phyloP scores from a whole-genome alignment of 2,888 invertebrate species.

The Aromia moschata region DNA sequence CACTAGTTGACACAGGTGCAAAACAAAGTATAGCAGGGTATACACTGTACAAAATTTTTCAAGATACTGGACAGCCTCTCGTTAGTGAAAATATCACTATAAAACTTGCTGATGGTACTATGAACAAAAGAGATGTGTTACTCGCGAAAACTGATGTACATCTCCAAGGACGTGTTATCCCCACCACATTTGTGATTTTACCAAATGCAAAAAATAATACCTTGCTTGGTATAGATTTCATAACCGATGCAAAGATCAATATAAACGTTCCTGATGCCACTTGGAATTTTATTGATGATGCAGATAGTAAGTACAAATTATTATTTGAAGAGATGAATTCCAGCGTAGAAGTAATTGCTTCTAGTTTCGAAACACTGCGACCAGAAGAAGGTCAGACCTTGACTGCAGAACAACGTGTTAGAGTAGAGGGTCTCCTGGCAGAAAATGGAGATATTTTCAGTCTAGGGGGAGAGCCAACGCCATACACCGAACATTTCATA shows the following conservation, averaged over 20 bases:
- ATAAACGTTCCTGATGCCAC: slow-evolving; percentile 5
- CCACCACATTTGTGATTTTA: slow-evolving; percentile 24
- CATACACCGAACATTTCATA: slow-evolving; percentile 45
- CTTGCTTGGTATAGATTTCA: slow-evolving; percentile 28
- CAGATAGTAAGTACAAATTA: slow-evolving; percentile 1
- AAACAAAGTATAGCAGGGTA: slow-evolving; percentile 30
- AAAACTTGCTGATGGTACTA: slow-evolving; percentile 21
- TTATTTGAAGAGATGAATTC: background rate
- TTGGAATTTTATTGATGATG: slow-evolving; percentile 18
- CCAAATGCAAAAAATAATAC: slow-evolving; percentile 19
- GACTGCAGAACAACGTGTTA: background rate
- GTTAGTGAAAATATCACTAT: background rate
- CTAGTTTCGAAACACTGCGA: slow-evolving; percentile 8
- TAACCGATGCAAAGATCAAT: slow-evolving; percentile 19
- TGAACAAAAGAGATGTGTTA: slow-evolving; percentile 21
- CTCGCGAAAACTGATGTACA: slow-evolving; percentile 14
- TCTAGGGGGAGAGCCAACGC: slow-evolving; percentile 28
- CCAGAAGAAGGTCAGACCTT: slow-evolving; percentile 12
- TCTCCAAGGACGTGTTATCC: slow-evolving; percentile 10
- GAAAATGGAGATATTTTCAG: slow-evolving; percentile 14
- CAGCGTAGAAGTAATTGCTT: background rate
- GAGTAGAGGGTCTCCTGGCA: slow-evolving; percentile 4
- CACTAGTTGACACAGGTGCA: slow-evolving; percentile 22
- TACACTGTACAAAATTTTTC: slow-evolving; percentile 16
- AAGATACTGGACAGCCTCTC: slow-evolving; percentile 14